phyloP scores from a whole-genome alignment of 2,113 vertebrate species.

The Gadus chalcogrammus region DNA sequence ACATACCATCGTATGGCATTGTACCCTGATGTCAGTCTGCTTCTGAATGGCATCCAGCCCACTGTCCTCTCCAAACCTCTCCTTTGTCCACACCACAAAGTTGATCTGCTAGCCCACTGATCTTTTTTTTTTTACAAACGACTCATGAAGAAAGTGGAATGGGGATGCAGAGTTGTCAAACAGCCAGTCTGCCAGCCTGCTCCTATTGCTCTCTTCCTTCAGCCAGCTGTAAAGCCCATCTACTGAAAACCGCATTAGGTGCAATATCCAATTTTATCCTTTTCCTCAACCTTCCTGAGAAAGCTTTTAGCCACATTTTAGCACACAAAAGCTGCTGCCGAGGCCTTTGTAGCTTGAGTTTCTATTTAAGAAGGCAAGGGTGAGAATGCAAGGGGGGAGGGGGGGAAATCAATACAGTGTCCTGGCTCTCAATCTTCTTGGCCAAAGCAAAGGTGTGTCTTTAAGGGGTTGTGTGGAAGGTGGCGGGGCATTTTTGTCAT shows the following conservation, averaged over 20 bases:
- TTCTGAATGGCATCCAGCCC: constrained; percentile 49
- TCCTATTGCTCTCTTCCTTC: constrained; percentile 43
- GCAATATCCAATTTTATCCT: constrained; percentile 94
- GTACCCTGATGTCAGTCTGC: constrained; percentile 45
- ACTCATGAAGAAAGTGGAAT: constrained; percentile 41
- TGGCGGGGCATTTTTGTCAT: constrained; percentile 86
- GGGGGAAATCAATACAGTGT: constrained; percentile 93
- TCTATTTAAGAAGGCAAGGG: constrained; percentile 90
- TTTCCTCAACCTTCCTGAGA: constrained; percentile 74
- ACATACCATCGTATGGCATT: constrained; percentile 51
- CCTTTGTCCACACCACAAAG: constrained; percentile 70
- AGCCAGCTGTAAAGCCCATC: constrained; percentile 62
- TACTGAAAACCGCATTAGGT: constrained; percentile 73
- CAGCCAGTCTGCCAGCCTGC: constrained; percentile 46
- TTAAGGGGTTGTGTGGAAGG: constrained; percentile 32
- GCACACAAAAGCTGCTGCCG: constrained; percentile 91
- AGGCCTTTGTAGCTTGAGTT: constrained; percentile 89
- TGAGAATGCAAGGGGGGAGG: constrained; percentile 58
- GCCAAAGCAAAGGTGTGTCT: constrained; percentile 79
- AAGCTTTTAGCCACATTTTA: constrained; percentile 97
- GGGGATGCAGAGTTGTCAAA: constrained; percentile 57
- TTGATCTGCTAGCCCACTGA: constrained; percentile 69
- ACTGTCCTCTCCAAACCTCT: constrained; percentile 42
- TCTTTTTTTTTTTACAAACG: constrained; percentile 62
- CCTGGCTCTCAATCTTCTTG: constrained; percentile 92